Conservation (phyloP, 2,888 invertebrate species). For the Ypsolopha sequella region DNA sequence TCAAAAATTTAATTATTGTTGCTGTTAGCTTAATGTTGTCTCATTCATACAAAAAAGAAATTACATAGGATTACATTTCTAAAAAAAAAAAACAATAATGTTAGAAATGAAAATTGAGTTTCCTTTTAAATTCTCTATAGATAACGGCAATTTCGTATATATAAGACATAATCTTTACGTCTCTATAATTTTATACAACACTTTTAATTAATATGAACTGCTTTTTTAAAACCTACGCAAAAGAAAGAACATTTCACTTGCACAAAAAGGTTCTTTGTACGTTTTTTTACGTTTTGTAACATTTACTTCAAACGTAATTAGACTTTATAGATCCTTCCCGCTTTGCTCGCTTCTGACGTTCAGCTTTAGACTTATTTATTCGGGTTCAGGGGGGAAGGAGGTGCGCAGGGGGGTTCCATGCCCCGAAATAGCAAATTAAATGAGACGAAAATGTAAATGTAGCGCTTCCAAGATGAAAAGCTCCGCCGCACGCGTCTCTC, state of each 20-base stretch:
- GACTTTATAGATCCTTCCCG: constrained; percentile 69
- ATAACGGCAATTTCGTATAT: no score
- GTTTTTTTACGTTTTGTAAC: constrained; percentile 58
- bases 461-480: constrained; percentile 70
- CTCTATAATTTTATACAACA: no score
- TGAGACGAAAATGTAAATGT: constrained; percentile 72
- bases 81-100: no score
- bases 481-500: constrained; percentile 45
- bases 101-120: no score
- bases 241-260: neutral
- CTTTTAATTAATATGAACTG: no score
- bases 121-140: no score
- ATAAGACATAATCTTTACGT: no score
- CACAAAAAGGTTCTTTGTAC: constrained; percentile 24
- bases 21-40: no score
- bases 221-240: no score
- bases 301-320: constrained; percentile 69
- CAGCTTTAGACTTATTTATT: constrained; percentile 62
- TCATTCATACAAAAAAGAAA: no score
- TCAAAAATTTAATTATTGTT: no score
- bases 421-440: constrained; percentile 71
- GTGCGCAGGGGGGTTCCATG: constrained; percentile 25
- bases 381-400: constrained; percentile 38
- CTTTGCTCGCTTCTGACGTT: constrained; percentile 59
- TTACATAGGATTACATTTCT: no score